Conservation (phyloP, 2,797 vertebrate species). For the Halcyon badia region DNA sequence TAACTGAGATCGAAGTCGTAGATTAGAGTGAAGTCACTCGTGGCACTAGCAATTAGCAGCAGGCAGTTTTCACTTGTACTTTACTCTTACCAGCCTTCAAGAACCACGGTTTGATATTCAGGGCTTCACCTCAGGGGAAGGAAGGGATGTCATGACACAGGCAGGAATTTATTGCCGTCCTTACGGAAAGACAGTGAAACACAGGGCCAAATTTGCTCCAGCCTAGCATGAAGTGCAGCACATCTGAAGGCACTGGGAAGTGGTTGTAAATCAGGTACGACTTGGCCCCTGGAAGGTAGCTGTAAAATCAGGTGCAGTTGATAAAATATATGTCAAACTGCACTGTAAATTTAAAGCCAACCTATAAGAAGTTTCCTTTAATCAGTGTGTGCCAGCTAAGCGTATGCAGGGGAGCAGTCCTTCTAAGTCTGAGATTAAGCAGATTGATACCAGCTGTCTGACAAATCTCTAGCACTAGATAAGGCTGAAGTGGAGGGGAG, state of each 20-base stretch:
- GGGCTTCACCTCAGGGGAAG: neutral
- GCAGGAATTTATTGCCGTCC: neutral
- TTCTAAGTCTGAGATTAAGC: conserved; percentile 48
- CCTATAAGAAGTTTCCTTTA: conserved; percentile 39
- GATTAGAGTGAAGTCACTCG: neutral
- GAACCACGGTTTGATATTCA: neutral
- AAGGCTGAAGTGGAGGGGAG: conserved; percentile 18
- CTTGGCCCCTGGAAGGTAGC: conserved; percentile 25
- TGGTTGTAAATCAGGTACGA: conserved; percentile 34
- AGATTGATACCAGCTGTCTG: conserved; percentile 52
- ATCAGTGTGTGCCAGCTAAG: conserved; percentile 17
- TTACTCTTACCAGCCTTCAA: neutral
- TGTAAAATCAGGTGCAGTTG: conserved; percentile 36
- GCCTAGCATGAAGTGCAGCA: neutral
- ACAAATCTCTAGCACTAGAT: conserved; percentile 43
- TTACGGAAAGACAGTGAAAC: neutral
- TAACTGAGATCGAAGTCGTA: neutral
- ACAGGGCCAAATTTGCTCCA: neutral
- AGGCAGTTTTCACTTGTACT: neutral
- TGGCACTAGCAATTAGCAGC: neutral
- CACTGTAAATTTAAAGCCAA: conserved; percentile 52
- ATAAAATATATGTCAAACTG: conserved; percentile 9
- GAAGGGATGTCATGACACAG: neutral
- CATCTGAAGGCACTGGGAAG: neutral
- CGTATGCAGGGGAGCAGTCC: conserved; percentile 15